Conservation (phyloP, 2,113 vertebrate genomes). For the Heptranchias perlo region DNA sequence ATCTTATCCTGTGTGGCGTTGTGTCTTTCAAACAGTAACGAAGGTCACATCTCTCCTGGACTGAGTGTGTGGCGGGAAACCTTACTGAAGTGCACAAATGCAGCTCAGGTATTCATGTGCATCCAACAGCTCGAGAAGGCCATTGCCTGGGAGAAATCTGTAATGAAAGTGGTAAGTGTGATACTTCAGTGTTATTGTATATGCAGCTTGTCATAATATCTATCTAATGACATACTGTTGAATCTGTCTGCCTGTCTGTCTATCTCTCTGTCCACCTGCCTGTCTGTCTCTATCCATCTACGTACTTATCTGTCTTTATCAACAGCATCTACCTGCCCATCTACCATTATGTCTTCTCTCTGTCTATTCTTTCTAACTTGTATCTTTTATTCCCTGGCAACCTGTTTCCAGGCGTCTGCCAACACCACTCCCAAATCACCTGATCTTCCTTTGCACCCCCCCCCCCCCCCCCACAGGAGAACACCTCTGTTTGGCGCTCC, state of each 20-base stretch:
- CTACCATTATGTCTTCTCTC: background rate
- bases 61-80: conserved; percentile 84
- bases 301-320: background rate
- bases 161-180: conserved; percentile 82
- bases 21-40: conserved; percentile 53
- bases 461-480: background rate
- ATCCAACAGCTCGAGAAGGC: conserved; percentile 82
- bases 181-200: background rate
- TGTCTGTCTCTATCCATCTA: background rate
- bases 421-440: background rate
- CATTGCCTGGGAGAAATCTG: conserved; percentile 89
- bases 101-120: conserved; percentile 82
- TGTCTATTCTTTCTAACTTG: background rate
- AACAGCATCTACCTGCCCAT: background rate
- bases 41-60: conserved; percentile 85
- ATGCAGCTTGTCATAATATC: background rate
- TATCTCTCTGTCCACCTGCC: background rate
- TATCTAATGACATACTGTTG: background rate
- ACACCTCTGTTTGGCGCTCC: background rate
- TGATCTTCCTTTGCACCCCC: background rate
- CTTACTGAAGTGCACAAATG: conserved; percentile 78
- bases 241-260: background rate
- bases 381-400: background rate
- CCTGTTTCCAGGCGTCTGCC: background rate
- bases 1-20: background rate